Percentiles rank a stretch among this genome's conserved stretches.
Evolutionary conservation across 2,113 vertebrate species (phyloP).

Genomic region (Gymnocephalus cernua): DNA sequence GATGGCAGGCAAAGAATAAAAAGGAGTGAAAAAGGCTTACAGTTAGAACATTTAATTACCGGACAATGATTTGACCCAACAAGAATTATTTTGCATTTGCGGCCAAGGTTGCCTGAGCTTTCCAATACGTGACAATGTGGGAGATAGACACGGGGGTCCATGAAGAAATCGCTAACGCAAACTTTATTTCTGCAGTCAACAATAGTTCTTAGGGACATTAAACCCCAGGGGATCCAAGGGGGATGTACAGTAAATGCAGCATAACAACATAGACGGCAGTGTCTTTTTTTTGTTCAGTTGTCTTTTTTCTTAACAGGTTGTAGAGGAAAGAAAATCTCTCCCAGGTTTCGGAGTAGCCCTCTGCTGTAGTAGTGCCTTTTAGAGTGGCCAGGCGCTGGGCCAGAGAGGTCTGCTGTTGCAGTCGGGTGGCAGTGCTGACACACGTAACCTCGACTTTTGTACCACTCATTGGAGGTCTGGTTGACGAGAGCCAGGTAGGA

Average conservation of each 20-base stretch:
- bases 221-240: not conserved
- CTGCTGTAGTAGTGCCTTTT: conserved; percentile 85
- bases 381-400: conserved; percentile 67
- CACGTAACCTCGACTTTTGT: conserved; percentile 77
- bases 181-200: conserved; percentile 44
- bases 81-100: not conserved
- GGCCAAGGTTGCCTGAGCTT: not conserved
- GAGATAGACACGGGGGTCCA: not conserved
- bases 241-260: conserved; percentile 22
- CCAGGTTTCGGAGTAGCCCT: conserved; percentile 87
- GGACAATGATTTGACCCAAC: not conserved
- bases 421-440: conserved; percentile 80
- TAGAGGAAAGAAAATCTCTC: conserved; percentile 88
- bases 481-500: conserved; percentile 90
- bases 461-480: conserved; percentile 95
- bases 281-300: conserved; percentile 48
- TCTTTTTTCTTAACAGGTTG: conserved; percentile 58
- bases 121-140: not conserved
- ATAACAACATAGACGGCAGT: not conserved
- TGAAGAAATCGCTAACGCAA: not conserved
- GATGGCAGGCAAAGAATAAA: not conserved
- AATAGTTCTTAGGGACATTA: not conserved
- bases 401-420: conserved; percentile 37
- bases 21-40: not conserved
- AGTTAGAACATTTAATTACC: not conserved